phyloP scores from a whole-genome alignment of 2,113 vertebrate species.

The Hemiscyllium ocellatum region DNA sequence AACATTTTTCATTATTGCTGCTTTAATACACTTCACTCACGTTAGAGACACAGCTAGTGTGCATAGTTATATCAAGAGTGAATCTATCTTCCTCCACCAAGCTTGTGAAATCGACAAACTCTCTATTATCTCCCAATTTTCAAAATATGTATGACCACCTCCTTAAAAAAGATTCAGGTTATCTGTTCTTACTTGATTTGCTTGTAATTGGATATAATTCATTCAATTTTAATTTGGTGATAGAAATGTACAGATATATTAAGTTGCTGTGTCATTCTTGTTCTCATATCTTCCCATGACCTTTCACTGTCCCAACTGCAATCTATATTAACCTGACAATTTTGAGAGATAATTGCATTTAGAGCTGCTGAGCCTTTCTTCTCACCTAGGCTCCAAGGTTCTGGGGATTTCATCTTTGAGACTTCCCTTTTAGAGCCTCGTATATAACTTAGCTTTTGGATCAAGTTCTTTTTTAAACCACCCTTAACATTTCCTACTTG shows the following conservation, averaged over 20 bases:
- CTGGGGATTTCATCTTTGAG: too few species aligned
- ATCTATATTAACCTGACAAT: background rate
- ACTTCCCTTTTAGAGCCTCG: too few species aligned
- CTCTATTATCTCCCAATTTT: background rate
- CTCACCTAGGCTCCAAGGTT: too few species aligned
- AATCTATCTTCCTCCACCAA: too few species aligned
- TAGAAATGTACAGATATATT: background rate
- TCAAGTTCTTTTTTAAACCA: background rate
- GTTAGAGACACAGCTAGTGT: background rate
- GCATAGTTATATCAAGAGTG: background rate
- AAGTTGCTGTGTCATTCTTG: background rate
- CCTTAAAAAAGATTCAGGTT: background rate
- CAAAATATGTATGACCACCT: background rate
- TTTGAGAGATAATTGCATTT: background rate
- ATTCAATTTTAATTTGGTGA: background rate
- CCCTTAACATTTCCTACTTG: background rate
- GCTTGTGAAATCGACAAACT: background rate
- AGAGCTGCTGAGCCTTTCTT: too few species aligned
- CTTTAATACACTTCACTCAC: background rate
- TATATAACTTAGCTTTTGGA: too few species aligned
- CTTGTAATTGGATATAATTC: background rate
- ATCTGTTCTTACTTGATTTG: background rate
- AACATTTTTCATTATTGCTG: background rate
- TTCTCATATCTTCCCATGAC: background rate
- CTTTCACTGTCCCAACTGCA: background rate